A percentile compares a stretch with the other conserved stretches of the same genome.
These are phyloP conservation scores for Neotoxoptera formosana DNA, from an alignment of 1,140 invertebrate genomes.

Conservation along the genomic window DNA sequence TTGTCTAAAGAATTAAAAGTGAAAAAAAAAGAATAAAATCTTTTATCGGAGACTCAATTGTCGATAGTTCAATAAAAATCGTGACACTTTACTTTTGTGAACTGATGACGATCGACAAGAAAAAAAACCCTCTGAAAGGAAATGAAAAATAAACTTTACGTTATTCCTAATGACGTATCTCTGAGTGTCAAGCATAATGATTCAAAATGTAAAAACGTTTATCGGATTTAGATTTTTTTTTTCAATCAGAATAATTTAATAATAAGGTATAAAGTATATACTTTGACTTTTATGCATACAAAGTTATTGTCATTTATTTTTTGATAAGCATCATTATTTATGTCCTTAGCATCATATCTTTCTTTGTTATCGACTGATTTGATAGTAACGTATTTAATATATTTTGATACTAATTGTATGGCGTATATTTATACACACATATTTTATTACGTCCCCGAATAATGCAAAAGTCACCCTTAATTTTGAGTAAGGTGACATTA, in stretches of 20 bases:
- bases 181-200: neutral
- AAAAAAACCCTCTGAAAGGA: neutral
- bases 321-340: neutral
- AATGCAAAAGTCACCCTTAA: neutral
- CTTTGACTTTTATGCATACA: neutral
- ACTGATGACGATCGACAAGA: neutral
- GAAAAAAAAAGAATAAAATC: neutral
- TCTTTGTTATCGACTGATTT: neutral
- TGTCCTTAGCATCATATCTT: neutral
- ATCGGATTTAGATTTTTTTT: slow-evolving; percentile 14
- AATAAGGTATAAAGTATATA: neutral
- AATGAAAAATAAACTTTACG: slow-evolving; percentile 7
- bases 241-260: neutral
- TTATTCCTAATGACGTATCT: slow-evolving; percentile 6
- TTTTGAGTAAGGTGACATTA: neutral
- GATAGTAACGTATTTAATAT: neutral
- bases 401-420: neutral
- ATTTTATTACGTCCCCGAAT: neutral
- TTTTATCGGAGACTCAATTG: neutral
- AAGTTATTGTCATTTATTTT: neutral
- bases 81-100: neutral
- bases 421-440: neutral
- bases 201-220: neutral
- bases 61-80: neutral
- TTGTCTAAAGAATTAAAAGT: neutral